A percentile compares a stretch with the other conserved stretches of the same genome.
Evolutionary conservation across 1,140 invertebrate species (phyloP).

Genomic region (Neotoxoptera formosana): DNA sequence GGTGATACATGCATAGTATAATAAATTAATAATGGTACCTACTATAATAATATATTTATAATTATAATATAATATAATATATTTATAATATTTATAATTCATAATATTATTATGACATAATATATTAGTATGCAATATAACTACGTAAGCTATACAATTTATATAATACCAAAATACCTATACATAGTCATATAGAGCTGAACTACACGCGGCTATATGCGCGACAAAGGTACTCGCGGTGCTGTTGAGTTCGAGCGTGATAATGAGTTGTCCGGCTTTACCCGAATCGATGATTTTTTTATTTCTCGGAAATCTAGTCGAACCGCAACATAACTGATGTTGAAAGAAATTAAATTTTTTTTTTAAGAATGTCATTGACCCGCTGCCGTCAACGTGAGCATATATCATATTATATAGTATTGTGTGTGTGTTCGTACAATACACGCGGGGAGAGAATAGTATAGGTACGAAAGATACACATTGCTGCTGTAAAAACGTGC

Average conservation of each 20-base stretch:
- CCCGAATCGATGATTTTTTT: conserved; percentile 17
- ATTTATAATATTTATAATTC: too few relatives aligned
- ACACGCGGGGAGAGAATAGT: not conserved
- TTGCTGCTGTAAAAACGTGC: not conserved
- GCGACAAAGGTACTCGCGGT: not conserved
- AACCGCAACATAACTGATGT: not conserved
- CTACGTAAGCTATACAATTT: too few relatives aligned
- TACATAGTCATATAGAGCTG: too few relatives aligned
- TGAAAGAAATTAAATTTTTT: not conserved
- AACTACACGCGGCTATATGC: not conserved
- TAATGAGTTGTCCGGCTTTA: not conserved
- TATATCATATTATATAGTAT: not conserved
- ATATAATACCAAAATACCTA: too few relatives aligned
- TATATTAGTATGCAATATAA: too few relatives aligned
- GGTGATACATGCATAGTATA: not conserved
- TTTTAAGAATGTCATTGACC: conserved; percentile 24
- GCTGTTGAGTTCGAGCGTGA: not conserved
- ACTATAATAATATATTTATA: too few relatives aligned
- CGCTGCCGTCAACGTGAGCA: not conserved
- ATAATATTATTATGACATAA: too few relatives aligned
- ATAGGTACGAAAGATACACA: not conserved
- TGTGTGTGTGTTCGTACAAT: not conserved
- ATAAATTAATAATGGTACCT: not conserved
- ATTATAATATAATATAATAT: too few relatives aligned
- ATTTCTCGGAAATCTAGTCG: not conserved